Evolutionary conservation across 2,888 invertebrate species (phyloP), one percentile per base, ranked within the genome.

Genomic region (Monochamus alternatus): DNA sequence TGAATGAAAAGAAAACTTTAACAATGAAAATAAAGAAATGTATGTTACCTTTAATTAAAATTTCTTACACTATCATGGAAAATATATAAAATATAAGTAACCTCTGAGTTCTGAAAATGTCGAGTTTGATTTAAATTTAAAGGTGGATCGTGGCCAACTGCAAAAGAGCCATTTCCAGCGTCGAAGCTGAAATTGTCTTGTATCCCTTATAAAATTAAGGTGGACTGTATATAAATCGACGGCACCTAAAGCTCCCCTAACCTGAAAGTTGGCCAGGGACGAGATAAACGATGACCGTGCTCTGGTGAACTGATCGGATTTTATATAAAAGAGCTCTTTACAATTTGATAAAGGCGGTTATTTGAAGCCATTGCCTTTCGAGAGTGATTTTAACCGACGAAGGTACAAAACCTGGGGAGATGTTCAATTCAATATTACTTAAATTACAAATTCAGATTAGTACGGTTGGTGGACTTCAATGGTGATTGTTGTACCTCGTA

Each of bases 311-410:
- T 87, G 87, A 88, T 87, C 87, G 85, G 87, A 88, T 87, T 88
- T 87, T 86, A 85, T 87, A 87, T 87, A 87, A 87, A 87, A 87
- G 87, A 85, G 84, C 85, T 85, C 86, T 87, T 87, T 86, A 86
- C 86, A 87, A 87, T 87, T 87, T 86, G 87, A 87, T 87, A 87
- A 87, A 87, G 86, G 86, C 86, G 87, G 87, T 87, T 87, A 86
- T 84, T 84, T 84, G 85, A 84, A 84, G 83, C 86, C 85, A 85
- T 85, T 86, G 86, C 85, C 83, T 81, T 81, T 82, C 81, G 81
- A 84, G 84, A 84, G 82, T 85, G 85, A 85, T 84, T 84, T 82
- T 81, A 81, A 83, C 78, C 82, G 82, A 73, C 72, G 78, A 82
- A 83, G 81, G 82, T 83, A 82, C 76, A 76, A 79, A 77, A 76